A percentile compares a stretch with the other conserved stretches of the same genome.
Conservation (phyloP, 2,113 vertebrate species). For the Dromiciops gliroides region DNA sequence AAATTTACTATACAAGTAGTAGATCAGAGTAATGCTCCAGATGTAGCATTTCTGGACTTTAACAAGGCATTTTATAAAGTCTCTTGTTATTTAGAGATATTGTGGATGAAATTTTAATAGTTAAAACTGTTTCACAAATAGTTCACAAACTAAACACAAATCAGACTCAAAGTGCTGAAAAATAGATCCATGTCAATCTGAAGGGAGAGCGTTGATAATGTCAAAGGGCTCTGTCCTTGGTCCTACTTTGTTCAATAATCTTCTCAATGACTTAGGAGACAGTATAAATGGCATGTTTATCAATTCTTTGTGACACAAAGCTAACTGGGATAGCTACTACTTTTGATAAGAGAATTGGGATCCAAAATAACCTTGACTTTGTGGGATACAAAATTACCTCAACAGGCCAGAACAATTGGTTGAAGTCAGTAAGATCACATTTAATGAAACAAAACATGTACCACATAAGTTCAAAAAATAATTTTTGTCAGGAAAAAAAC, state of each 20-base stretch:
- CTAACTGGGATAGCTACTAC: neutral
- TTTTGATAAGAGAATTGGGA: neutral
- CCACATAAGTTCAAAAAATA: neutral
- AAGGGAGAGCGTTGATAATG: neutral
- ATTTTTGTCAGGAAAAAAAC: neutral
- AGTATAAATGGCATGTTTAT: neutral
- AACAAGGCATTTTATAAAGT: neutral
- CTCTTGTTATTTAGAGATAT: neutral
- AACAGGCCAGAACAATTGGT: neutral
- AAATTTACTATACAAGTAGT: neutral
- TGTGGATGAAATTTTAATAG: neutral
- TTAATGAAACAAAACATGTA: neutral
- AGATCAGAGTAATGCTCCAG: neutral
- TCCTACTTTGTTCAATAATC: neutral
- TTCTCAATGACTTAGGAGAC: neutral
- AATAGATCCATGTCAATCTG: neutral
- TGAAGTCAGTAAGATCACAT: neutral
- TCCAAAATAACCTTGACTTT: neutral
- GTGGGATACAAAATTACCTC: neutral
- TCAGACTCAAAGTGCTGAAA: neutral
- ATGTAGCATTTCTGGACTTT: neutral
- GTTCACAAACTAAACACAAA: neutral
- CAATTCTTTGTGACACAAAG: conserved; percentile 5
- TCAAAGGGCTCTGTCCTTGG: neutral
- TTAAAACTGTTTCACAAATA: neutral